A percentile compares a stretch with the other conserved stretches of the same genome.
These are phyloP conservation scores for Pachyseris speciosa DNA, from an alignment of 64 coral and sea anemone genomes.

Conservation along the genomic window DNA sequence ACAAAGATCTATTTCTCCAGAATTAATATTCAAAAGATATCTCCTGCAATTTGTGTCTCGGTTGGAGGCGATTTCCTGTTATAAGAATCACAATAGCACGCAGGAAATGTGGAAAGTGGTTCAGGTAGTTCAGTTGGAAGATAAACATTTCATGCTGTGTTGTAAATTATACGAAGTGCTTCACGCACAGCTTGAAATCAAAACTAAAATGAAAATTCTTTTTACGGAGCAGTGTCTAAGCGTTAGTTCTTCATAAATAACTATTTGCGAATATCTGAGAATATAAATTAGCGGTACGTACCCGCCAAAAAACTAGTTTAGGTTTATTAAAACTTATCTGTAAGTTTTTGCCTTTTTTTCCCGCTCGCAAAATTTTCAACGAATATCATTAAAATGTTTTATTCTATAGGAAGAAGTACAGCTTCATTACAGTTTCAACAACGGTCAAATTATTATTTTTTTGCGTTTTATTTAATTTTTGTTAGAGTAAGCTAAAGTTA, in stretches of 20 bases:
- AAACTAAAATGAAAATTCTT: conserved; percentile 22
- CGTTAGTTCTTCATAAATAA: background rate
- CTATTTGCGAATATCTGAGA: background rate
- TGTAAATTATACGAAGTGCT: conserved; percentile 30
- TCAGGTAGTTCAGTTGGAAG: conserved; percentile 11
- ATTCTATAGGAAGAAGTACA: background rate
- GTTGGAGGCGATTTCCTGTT: conserved; percentile 51
- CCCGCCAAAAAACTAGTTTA: no score
- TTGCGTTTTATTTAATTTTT: no score
- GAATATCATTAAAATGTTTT: background rate
- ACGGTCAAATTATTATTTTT: conserved; percentile 19
- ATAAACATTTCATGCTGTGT: conserved; percentile 49
- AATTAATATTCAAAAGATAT: conserved; percentile 27
- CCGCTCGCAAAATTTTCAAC: background rate
- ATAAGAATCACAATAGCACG: background rate
- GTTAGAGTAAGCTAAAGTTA: background rate
- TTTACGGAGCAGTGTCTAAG: background rate
- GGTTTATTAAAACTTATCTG: background rate
- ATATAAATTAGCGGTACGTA: background rate
- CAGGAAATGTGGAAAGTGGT: conserved; percentile 57
- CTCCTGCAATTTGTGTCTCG: conserved; percentile 2
- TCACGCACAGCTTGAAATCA: conserved; percentile 35
- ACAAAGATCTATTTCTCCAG: conserved; percentile 23
- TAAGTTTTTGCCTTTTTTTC: no score
- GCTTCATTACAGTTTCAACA: background rate